Conservation (phyloP, 2,888 invertebrate genomes). For the Celastrina argiolus region DNA sequence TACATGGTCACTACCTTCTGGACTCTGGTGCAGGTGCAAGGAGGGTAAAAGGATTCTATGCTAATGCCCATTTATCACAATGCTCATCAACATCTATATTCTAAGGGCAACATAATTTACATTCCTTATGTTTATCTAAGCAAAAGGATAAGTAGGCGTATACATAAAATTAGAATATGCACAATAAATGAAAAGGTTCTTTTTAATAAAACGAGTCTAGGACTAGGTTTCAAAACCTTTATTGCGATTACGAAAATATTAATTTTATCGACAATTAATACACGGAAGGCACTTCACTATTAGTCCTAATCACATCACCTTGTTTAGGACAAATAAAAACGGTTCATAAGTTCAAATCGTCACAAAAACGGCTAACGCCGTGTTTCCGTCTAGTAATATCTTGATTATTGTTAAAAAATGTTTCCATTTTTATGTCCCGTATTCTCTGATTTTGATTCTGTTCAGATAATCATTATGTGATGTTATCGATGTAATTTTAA, state of each 20-base stretch:
- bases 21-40: conserved; percentile 1
- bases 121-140: conserved; percentile 7
- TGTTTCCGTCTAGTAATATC: conserved; percentile 19
- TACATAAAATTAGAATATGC: background rate
- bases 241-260: background rate
- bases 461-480: background rate
- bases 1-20: conserved; percentile 9
- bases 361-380: background rate
- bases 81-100: conserved; percentile 9
- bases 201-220: background rate
- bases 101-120: conserved; percentile 7
- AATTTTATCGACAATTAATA: background rate
- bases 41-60: conserved; percentile 11
- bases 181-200: background rate
- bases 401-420: conserved; percentile 13
- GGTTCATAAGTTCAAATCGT: conserved; percentile 5
- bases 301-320: background rate
- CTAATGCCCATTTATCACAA: background rate
- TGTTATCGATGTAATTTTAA: background rate
- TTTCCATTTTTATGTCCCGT: background rate
- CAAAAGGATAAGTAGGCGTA: background rate
- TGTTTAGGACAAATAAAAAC: conserved; percentile 4
- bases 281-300: background rate
- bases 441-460: background rate
- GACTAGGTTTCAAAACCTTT: too few species aligned